Percentiles rank a stretch among this genome's conserved stretches.
Evolutionary conservation across 2,113 vertebrate genomes (phyloP).

Genomic region (Anser brachyrhynchus): DNA sequence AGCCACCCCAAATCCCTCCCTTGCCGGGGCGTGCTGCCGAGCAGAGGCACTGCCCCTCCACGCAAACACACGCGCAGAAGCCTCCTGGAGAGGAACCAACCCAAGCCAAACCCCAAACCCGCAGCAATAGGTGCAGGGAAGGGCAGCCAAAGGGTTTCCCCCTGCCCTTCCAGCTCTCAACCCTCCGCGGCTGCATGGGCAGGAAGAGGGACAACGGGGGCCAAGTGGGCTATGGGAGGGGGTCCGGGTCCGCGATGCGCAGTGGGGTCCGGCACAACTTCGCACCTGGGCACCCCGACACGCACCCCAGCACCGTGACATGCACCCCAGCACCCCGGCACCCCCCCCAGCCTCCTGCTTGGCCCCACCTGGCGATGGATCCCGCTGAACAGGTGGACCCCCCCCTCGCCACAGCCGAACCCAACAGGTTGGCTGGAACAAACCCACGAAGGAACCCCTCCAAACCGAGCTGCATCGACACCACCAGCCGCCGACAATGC

Average conservation of each 20-base stretch:
- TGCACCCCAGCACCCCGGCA: no score
- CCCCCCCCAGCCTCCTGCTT: no score
- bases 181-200: not conserved
- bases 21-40: accelerated
- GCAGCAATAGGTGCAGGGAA: accelerated
- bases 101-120: not conserved
- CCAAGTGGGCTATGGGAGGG: no score
- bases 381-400: not conserved
- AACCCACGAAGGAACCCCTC: conserved; percentile 6
- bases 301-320: no score
- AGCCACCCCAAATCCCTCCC: not conserved
- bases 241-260: no score
- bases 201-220: not conserved
- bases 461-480: not conserved
- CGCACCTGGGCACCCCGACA: no score
- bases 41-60: not conserved
- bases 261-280: not conserved
- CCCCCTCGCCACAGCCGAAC: not conserved
- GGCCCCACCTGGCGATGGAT: not conserved
- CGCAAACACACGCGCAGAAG: not conserved
- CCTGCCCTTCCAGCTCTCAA: not conserved
- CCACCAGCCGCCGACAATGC: not conserved
- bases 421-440: not conserved
- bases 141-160: conserved; percentile 6
- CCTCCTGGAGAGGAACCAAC: not conserved